Conservation (phyloP, 2,888 invertebrate genomes). For the Gibbula magus region DNA sequence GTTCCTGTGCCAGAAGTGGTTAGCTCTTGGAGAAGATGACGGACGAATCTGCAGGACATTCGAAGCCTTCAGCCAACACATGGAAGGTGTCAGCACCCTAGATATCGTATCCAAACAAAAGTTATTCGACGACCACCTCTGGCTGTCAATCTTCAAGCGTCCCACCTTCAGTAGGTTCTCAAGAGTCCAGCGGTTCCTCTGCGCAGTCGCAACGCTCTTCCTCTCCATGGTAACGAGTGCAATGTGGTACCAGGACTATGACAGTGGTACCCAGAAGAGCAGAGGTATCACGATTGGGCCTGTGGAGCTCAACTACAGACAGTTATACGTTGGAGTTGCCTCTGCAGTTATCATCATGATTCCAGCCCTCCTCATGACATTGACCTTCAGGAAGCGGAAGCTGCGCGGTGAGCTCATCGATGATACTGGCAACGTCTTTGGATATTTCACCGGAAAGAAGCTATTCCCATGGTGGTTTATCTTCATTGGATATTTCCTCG, state of each 20-base stretch:
- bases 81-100: slow-evolving; percentile 34
- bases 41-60: background rate
- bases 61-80: background rate
- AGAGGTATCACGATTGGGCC: slow-evolving; percentile 39
- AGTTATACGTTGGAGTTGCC: slow-evolving; percentile 50
- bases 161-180: slow-evolving; percentile 50
- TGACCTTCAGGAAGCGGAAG: background rate
- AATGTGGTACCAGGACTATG: slow-evolving; percentile 48
- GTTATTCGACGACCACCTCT: slow-evolving; percentile 53
- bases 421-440: background rate
- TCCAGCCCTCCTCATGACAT: slow-evolving; percentile 38
- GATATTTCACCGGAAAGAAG: background rate
- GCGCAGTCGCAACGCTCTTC: slow-evolving; percentile 46
- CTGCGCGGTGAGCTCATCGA: background rate
- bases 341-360: slow-evolving; percentile 45
- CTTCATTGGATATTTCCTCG: slow-evolving; percentile 70
- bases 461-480: slow-evolving; percentile 54
- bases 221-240: slow-evolving; percentile 55
- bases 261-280: slow-evolving; percentile 23
- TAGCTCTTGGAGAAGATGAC: slow-evolving; percentile 3
- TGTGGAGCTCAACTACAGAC: slow-evolving; percentile 44
- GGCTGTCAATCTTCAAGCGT: slow-evolving; percentile 50
- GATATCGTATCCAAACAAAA: slow-evolving; percentile 39
- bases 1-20: slow-evolving; percentile 10
- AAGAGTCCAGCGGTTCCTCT: slow-evolving; percentile 51